Conservation (phyloP, 64 coral and sea anemone genomes). For the Porites australiensis region DNA sequence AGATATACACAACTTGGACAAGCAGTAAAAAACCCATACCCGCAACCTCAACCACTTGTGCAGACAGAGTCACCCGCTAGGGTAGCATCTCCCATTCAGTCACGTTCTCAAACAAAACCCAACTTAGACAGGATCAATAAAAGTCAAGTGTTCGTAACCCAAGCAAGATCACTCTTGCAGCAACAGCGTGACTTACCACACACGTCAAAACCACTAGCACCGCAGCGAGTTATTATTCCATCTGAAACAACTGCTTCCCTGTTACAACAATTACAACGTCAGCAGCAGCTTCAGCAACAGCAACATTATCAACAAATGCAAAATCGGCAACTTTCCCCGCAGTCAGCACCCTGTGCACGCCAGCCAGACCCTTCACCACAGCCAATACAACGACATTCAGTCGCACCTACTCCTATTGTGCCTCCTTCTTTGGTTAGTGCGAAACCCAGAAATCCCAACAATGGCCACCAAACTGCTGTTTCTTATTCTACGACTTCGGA, state of each 20-base stretch:
- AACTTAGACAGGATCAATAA: background rate
- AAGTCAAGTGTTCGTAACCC: background rate
- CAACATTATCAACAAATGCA: conserved; percentile 1
- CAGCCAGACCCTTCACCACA: background rate
- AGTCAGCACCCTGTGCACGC: background rate
- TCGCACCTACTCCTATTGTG: background rate
- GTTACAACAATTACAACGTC: conserved; percentile 25
- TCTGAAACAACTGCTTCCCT: conserved; percentile 28
- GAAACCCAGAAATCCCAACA: background rate
- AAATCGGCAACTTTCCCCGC: background rate
- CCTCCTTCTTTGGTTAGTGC: background rate
- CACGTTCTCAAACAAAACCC: background rate
- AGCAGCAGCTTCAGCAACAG: conserved; percentile 20
- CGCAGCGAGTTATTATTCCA: background rate
- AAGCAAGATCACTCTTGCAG: background rate
- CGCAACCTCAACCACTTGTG: background rate
- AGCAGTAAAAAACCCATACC: background rate
- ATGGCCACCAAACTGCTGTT: background rate
- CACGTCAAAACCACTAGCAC: background rate
- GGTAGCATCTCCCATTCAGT: background rate
- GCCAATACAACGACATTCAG: background rate
- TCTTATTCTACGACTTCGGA: background rate
- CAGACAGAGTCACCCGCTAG: background rate
- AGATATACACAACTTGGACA: background rate
- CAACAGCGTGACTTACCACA: background rate